Conservation (phyloP, 1,140 invertebrate genomes). For the Camponotus vicinus region DNA sequence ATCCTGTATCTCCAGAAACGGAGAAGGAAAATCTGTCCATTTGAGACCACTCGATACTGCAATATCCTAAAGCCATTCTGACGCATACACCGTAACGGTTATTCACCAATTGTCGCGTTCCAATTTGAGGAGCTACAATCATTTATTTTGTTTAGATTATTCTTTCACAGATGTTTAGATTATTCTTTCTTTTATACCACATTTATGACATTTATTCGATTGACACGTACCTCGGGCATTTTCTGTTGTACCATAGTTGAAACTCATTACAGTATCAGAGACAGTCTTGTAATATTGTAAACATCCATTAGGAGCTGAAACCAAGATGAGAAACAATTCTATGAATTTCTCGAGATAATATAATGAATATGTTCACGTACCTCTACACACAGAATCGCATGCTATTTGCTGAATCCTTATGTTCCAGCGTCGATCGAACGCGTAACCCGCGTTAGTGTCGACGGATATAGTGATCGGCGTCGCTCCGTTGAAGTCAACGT, state of each 20-base stretch:
- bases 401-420: constrained; percentile 91
- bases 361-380: constrained; percentile 80
- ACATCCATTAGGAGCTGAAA: constrained; percentile 91
- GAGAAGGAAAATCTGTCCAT: constrained; percentile 89
- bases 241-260: constrained; percentile 90
- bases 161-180: not conserved
- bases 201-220: not conserved
- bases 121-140: constrained; percentile 80
- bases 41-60: constrained; percentile 89
- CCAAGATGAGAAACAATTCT: not conserved
- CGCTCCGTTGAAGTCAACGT: constrained; percentile 91
- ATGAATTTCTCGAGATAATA: not conserved
- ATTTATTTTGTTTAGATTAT: not conserved
- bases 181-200: not conserved
- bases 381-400: constrained; percentile 89
- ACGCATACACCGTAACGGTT: constrained; percentile 92
- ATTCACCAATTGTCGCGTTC: constrained; percentile 91
- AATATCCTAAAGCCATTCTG: constrained; percentile 89
- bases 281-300: constrained; percentile 91
- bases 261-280: constrained; percentile 90
- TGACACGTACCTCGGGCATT: constrained; percentile 83
- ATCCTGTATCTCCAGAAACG: constrained; percentile 89
- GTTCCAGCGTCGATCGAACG: constrained; percentile 91
- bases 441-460: constrained; percentile 87
- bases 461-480: constrained; percentile 90